A percentile compares a stretch with the other conserved stretches of the same genome.
These are phyloP conservation scores for Pempheris klunzingeri DNA, from an alignment of 2,797 vertebrate genomes.

Conservation along the genomic window DNA sequence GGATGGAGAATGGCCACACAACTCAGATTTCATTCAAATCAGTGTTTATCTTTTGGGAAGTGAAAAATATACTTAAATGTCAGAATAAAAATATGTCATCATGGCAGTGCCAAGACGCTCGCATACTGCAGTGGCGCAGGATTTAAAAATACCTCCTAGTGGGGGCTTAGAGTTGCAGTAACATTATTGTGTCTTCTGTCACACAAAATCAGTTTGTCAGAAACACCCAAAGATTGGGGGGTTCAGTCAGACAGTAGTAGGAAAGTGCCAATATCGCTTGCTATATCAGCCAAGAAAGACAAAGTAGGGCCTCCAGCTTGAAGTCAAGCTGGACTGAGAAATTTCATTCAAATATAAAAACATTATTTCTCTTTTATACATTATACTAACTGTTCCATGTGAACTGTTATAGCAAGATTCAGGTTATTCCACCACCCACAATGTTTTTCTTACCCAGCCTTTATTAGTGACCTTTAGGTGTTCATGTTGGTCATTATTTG, in stretches of 20 bases:
- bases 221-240: slow-evolving; percentile 71
- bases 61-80: slow-evolving; percentile 78
- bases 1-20: slow-evolving; percentile 75
- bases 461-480: no score
- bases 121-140: slow-evolving; percentile 46
- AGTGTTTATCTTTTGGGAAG: slow-evolving; percentile 81
- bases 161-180: slow-evolving; percentile 54
- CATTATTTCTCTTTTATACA: no score
- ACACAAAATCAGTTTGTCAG: slow-evolving; percentile 63
- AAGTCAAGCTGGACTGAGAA: slow-evolving; percentile 44
- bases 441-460: no score
- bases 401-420: no score
- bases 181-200: slow-evolving; percentile 63
- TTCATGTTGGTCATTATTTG: no score
- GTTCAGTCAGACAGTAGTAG: slow-evolving; percentile 48
- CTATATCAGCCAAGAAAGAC: slow-evolving; percentile 51
- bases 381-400: no score
- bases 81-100: slow-evolving; percentile 79
- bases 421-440: no score
- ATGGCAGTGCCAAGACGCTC: slow-evolving; percentile 46
- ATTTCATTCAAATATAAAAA: not conserved
- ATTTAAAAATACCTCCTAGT: slow-evolving; percentile 73
- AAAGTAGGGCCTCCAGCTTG: slow-evolving; percentile 22
- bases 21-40: slow-evolving; percentile 82
- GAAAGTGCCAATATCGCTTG: slow-evolving; percentile 61